Conservation (phyloP, 1,140 invertebrate genomes). For the Scylla paramamosain region DNA sequence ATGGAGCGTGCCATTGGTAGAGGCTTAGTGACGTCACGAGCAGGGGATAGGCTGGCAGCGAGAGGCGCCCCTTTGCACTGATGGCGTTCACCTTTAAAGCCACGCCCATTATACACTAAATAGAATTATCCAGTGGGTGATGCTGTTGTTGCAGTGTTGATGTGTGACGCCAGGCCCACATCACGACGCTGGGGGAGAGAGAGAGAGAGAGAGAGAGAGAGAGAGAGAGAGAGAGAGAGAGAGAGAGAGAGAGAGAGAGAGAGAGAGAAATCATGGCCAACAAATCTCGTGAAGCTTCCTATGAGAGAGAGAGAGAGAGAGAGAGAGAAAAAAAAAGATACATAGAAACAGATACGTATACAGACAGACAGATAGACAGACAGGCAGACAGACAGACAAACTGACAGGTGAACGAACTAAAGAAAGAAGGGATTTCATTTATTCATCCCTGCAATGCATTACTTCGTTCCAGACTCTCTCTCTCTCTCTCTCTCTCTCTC, state of each 20-base stretch:
- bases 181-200: background rate
- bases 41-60: background rate
- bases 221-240: too few relatives aligned
- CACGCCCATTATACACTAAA: conserved; percentile 42
- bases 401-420: too few relatives aligned
- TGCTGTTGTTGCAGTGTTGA: conserved; percentile 13
- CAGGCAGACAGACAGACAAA: background rate
- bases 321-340: too few relatives aligned
- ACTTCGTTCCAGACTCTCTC: background rate
- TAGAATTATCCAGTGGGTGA: conserved; percentile 33
- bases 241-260: too few relatives aligned
- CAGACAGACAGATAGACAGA: too few relatives aligned
- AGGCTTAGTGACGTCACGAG: background rate
- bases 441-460: background rate
- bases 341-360: too few relatives aligned
- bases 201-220: background rate
- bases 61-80: background rate
- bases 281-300: too few relatives aligned
- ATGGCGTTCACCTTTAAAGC: conserved; percentile 29
- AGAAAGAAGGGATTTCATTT: too few relatives aligned
- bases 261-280: too few relatives aligned
- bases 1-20: background rate
- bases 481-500: conserved; percentile 32
- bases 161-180: background rate
- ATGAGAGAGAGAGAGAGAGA: too few relatives aligned